Evolutionary conservation across 2,113 vertebrate genomes (phyloP), one percentile per base, ranked within the genome.

Genomic region (Astur gentilis): DNA sequence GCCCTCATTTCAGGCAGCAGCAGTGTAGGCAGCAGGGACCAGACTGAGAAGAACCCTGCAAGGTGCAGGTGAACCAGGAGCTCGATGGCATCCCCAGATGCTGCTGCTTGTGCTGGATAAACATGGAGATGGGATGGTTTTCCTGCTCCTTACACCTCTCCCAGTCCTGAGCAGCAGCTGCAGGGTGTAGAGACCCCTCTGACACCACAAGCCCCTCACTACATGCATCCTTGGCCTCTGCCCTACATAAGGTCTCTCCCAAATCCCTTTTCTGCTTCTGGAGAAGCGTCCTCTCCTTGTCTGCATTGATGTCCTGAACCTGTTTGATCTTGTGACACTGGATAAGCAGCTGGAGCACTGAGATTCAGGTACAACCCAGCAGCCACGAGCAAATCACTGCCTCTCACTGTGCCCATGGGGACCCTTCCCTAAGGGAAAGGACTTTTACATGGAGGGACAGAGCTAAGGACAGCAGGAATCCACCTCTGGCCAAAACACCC

Each of bases 341-440:
- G 29, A 2, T 36, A 8, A 80, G 42, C 27, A 0, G 1, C n/a
- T 9, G 29, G 45, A 83, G 34, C 4, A 4, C 1, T 1, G 31
- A 77, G 61, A 38, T 47, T 16, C 7, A 4, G 27, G 7, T 29
- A 13, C 34, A 54, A 45, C 22, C 15, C 31, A 13, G 13, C 13
- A 10, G 32, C 34, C 38, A 11, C 3, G 1, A 55, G 25, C 23
- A 60, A 40, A 47, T 65, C 44, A 23, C 38, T 40, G 45, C 49
- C 22, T 69, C 42, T 44, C 49, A 23, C 34, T 31, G 25, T 11
- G 16, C 9, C 69, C 27, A 6, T 3, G 11, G 22, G 20, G 7
- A 54, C 13, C 11, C 4, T 31, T 47, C 31, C 25, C 6, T 50
- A 11, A 50, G 5, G 17, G 17, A 87, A 70, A 70, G 27, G 26